Percentiles rank a stretch among this genome's conserved stretches.
Evolutionary conservation across 1,140 invertebrate species (phyloP).

Genomic region (Gonioctena quinquepunctata): DNA sequence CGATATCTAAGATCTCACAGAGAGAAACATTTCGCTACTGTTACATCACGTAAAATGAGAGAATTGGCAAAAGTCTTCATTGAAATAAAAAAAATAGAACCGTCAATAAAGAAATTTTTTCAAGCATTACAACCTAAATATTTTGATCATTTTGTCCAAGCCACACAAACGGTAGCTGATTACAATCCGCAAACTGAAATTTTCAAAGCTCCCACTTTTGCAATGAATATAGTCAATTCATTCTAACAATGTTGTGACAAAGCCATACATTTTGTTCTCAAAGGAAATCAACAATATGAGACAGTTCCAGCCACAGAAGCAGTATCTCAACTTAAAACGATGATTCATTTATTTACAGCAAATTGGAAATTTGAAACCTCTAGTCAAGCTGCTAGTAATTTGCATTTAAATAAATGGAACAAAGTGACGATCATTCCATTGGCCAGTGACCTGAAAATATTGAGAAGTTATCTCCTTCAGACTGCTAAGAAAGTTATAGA

Average conservation of each 20-base stretch:
- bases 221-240: slow-evolving; percentile 31
- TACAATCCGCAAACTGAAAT: slow-evolving; percentile 25
- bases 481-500: slow-evolving; percentile 21
- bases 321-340: slow-evolving; percentile 15
- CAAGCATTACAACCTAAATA: slow-evolving; percentile 36
- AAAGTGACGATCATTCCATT: slow-evolving; percentile 48
- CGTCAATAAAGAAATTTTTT: not conserved
- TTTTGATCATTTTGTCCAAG: slow-evolving; percentile 27
- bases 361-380: slow-evolving; percentile 33
- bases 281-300: too few species aligned
- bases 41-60: slow-evolving; percentile 47
- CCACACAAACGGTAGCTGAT: slow-evolving; percentile 25
- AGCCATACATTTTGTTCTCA: not conserved
- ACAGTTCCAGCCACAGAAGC: slow-evolving; percentile 9
- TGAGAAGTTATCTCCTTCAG: slow-evolving; percentile 11
- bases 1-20: slow-evolving; percentile 46
- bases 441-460: slow-evolving; percentile 43
- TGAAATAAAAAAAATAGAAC: not conserved
- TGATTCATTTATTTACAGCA: not conserved
- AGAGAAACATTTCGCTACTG: slow-evolving; percentile 43
- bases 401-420: slow-evolving; percentile 48
- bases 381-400: slow-evolving; percentile 37
- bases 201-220: slow-evolving; percentile 29
- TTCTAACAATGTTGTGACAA: slow-evolving; percentile 26
- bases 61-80: not conserved